Evolutionary conservation across 2,113 vertebrate genomes (phyloP).

Genomic region (Ellobius talpinus): DNA sequence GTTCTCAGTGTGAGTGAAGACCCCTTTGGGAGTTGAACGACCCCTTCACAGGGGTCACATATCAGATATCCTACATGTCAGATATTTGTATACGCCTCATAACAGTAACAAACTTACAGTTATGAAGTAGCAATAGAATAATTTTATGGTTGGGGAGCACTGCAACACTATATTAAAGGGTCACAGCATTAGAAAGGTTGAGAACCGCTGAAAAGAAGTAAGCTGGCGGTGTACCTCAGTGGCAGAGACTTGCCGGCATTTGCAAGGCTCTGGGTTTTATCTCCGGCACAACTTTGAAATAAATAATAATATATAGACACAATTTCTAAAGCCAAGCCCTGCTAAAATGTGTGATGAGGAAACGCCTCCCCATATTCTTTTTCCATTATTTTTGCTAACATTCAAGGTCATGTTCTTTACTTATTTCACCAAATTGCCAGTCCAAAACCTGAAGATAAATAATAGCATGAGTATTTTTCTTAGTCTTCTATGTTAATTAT

Average conservation of each 20-base stretch:
- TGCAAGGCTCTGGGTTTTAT: background rate
- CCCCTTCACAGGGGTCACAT: background rate
- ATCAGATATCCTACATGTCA: background rate
- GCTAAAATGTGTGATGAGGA: background rate
- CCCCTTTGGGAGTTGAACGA: background rate
- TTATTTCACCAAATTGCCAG: background rate
- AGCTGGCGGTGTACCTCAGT: background rate
- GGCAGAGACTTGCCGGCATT: background rate
- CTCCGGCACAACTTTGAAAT: background rate
- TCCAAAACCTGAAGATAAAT: background rate
- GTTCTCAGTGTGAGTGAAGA: background rate
- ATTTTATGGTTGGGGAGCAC: background rate
- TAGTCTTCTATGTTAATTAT: background rate
- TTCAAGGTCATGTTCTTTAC: background rate
- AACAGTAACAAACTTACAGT: background rate
- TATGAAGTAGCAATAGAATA: background rate
- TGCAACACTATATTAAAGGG: background rate
- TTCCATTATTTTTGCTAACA: background rate
- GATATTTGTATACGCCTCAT: background rate
- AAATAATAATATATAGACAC: background rate
- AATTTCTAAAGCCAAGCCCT: slow-evolving; percentile 24
- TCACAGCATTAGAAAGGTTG: background rate
- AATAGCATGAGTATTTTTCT: background rate
- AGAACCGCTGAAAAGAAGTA: background rate
- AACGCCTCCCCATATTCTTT: background rate